These are phyloP conservation scores for Cheilosia pagana DNA, from an alignment of 2,888 invertebrate genomes.

Conservation along the genomic window DNA sequence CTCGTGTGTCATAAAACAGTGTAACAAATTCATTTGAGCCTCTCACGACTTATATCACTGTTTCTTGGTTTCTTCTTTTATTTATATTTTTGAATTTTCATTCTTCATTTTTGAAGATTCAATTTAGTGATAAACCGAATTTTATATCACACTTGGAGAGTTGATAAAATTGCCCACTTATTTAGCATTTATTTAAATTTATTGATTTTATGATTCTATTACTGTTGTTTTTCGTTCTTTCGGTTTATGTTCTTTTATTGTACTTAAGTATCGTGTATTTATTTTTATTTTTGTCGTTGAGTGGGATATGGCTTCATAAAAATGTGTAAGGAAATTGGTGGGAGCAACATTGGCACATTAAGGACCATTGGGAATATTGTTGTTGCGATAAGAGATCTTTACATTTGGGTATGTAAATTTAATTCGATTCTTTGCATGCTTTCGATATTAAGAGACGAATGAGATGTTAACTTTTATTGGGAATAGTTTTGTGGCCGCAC, in stretches of 20 bases:
- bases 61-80: conserved; percentile 43
- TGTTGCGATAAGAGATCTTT: conserved; percentile 22
- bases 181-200: conserved; percentile 73
- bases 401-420: conserved; percentile 15
- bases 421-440: conserved; percentile 27
- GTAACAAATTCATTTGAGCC: conserved; percentile 53
- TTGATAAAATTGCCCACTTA: conserved; percentile 65
- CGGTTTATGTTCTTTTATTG: conserved; percentile 15
- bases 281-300: neutral
- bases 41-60: neutral
- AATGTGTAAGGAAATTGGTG: conserved; percentile 15
- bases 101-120: conserved; percentile 59
- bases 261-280: conserved; percentile 16
- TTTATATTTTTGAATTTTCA: conserved; percentile 34
- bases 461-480: neutral
- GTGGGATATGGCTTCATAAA: conserved; percentile 45
- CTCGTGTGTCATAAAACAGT: conserved; percentile 55
- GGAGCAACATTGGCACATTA: conserved; percentile 2
- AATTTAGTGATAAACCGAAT: conserved; percentile 68
- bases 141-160: conserved; percentile 67
- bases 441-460: conserved; percentile 18
- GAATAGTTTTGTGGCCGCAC: too few species aligned
- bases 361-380: neutral
- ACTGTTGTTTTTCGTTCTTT: conserved; percentile 52
- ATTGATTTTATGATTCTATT: conserved; percentile 72